A percentile compares a stretch with the other conserved stretches of the same genome.
These are phyloP conservation scores for Echeneis naucrates DNA, from an alignment of 2,797 vertebrate genomes.

Conservation along the genomic window DNA sequence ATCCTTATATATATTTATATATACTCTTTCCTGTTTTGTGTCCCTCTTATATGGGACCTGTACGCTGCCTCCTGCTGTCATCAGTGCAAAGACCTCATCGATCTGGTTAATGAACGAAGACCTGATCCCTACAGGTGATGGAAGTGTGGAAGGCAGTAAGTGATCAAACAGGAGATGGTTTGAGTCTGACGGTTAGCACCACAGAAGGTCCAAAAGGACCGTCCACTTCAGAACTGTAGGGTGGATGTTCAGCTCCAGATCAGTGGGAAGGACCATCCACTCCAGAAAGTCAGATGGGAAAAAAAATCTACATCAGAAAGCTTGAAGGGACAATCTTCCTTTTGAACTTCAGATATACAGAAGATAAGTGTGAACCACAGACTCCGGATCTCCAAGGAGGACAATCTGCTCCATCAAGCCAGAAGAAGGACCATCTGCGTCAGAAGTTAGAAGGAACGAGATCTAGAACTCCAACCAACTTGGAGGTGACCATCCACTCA, in stretches of 20 bases:
- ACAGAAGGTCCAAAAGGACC: conserved; percentile 81
- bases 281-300: neutral
- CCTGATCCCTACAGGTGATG: conserved; percentile 54
- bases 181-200: conserved; percentile 90
- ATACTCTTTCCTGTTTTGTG: conserved; percentile 54
- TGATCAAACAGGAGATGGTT: conserved; percentile 78
- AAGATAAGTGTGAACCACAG: neutral
- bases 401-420: neutral
- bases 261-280: neutral
- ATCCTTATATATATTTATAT: conserved; percentile 64
- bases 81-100: conserved; percentile 69
- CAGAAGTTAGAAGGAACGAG: neutral
- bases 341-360: neutral
- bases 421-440: too few species aligned
- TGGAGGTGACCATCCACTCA: neutral
- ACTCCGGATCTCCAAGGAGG: neutral
- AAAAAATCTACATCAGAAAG: neutral
- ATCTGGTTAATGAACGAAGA: conserved; percentile 53
- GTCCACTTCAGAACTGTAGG: conserved; percentile 27
- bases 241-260: neutral
- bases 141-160: conserved; percentile 75
- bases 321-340: neutral
- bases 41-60: conserved; percentile 44
- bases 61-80: conserved; percentile 56
- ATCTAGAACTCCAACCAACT: neutral